Base-by-base conservation (phyloP, 2,113 vertebrate genomes). In the Calypte anna region DNA sequence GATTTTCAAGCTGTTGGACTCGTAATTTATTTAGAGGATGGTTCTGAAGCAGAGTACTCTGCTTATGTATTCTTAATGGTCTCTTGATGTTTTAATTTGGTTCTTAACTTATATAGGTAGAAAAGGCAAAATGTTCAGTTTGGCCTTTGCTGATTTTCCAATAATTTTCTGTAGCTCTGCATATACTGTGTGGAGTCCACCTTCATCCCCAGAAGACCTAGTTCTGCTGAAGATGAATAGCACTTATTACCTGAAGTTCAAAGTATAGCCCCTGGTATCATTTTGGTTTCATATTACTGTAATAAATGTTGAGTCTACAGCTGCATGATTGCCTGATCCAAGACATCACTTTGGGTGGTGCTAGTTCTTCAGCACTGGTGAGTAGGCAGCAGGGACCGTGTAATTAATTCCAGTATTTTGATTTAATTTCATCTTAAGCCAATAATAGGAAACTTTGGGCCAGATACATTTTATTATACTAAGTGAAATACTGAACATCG, bases 351-450 rank as follows among this genome's bases (percentile, higher is more conserved):
- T 91, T 81, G 69, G 74, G 63, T 81, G 59, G 43, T 90, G 40
- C 57, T 90, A 18, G n/a, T 66, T 79, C 44, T 43, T 96, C 75
- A 78, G 84, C 81, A 36, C 64, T 0, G 0, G 25, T 81, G 73
- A 83, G 79, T 28, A 61, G 53, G 53, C 63, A 88, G 76, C 43
- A 53, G 76, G 73, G 86, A 61, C 40, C n/a, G 21, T 2, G 3
- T 93, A 91, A 96, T 95, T 95, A 96, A 92, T 95, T 94, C 66
- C 64, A 72, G 33, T 91, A 81, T 93, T 96, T 93, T 96, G 7
- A 85, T 90, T 95, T 94, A 25, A 93, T 95, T 96, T 96, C 83
- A 88, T 95, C 92, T 94, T 86, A 88, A 86, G 73, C 94, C 91
- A 94, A 92, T 53, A 92, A 76, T 82, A 78, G 77, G n/a, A 70